Conservation (phyloP, 2,888 invertebrate species). For the Dicroscelio sp. region DNA sequence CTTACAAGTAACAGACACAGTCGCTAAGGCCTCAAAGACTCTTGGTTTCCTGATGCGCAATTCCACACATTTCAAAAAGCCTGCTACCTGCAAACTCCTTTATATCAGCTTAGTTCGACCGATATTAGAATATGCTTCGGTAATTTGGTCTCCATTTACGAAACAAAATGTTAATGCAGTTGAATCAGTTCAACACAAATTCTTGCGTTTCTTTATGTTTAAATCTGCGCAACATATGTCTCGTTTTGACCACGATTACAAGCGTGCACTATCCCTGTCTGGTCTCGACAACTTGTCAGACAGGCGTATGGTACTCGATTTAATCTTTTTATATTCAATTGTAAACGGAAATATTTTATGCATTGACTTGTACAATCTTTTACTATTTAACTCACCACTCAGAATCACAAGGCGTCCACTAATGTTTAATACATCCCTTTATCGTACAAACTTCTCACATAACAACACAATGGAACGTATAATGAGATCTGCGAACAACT, state of each 20-base stretch:
- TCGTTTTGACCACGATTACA: not conserved
- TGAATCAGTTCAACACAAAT: not conserved
- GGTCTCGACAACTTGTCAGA: not conserved
- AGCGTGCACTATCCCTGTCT: not conserved
- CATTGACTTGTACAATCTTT: not conserved
- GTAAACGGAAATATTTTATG: not conserved
- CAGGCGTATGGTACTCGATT: not conserved
- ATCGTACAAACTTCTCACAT: too few species aligned
- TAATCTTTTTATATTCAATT: not conserved
- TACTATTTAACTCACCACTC: too few species aligned
- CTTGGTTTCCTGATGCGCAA: not conserved
- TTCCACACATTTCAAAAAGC: not conserved
- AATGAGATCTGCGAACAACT: too few species aligned
- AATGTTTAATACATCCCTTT: too few species aligned
- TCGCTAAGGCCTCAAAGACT: not conserved
- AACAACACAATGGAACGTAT: too few species aligned
- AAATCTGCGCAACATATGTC: not conserved
- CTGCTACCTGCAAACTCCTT: not conserved
- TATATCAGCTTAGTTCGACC: not conserved
- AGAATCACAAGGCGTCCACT: too few species aligned
- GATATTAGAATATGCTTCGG: slow-evolving; percentile 3
- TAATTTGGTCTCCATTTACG: not conserved
- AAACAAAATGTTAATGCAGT: not conserved
- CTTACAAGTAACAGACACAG: not conserved
- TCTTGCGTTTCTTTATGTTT: not conserved